phyloP scores from a whole-genome alignment of 2,113 vertebrate genomes.

The Recurvirostra avosetta region DNA sequence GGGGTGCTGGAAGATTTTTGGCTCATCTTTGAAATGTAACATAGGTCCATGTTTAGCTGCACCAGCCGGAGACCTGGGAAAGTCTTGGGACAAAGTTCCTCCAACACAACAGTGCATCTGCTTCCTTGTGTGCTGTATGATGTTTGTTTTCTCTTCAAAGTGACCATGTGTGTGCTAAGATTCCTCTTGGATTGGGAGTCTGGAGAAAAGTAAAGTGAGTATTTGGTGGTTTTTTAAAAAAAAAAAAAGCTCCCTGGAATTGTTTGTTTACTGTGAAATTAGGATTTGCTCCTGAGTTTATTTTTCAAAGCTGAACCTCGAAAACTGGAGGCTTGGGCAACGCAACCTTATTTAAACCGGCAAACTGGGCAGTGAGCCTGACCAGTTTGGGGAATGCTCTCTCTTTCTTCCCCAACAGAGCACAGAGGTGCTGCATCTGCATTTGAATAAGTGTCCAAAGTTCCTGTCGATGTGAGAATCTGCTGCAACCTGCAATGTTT shows the following conservation, averaged over 20 bases:
- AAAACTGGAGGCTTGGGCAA: background rate
- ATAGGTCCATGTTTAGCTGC: background rate
- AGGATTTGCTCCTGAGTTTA: background rate
- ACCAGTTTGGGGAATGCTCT: background rate
- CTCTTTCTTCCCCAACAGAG: background rate
- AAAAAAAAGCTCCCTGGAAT: background rate
- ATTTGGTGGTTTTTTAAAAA: background rate
- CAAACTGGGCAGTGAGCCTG: background rate
- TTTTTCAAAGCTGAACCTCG: background rate
- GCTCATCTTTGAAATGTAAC: background rate
- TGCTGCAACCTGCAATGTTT: background rate
- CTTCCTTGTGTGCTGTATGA: background rate
- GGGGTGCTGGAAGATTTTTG: background rate
- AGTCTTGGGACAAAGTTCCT: background rate
- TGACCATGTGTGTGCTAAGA: accelerated
- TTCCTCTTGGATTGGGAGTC: background rate
- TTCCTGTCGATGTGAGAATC: background rate
- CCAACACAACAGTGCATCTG: background rate
- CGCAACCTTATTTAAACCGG: background rate
- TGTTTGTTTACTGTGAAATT: background rate
- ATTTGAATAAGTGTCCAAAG: accelerated
- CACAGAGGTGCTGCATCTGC: background rate
- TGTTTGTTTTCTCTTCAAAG: background rate
- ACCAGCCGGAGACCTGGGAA: background rate
- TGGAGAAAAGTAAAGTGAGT: background rate